Evolutionary conservation across 2,888 invertebrate species (phyloP).

Genomic region (Empis stercorea): DNA sequence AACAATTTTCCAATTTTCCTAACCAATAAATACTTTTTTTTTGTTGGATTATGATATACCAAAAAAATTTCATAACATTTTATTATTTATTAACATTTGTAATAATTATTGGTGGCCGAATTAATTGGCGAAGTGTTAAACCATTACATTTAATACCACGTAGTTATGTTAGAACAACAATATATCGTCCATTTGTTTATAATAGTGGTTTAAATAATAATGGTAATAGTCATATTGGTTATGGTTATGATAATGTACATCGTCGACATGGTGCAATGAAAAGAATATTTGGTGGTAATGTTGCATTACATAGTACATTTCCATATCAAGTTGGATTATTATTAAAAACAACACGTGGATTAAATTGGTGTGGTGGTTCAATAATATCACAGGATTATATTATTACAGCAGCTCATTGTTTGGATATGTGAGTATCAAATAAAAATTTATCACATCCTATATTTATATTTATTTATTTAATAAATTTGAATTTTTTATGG

Average conservation of each 20-base stretch:
- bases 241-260: conserved; percentile 1
- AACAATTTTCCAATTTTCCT: too few species aligned
- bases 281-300: conserved; percentile 11
- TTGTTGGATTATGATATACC: too few species aligned
- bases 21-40: too few species aligned
- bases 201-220: not conserved
- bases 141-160: not conserved
- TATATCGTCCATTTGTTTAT: not conserved
- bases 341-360: conserved; percentile 9
- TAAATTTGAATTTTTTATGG: not conserved
- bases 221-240: not conserved
- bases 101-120: not conserved
- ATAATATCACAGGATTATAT: conserved; percentile 29
- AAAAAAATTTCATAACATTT: too few species aligned
- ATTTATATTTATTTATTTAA: not conserved
- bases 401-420: conserved; percentile 32
- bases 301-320: conserved; percentile 17
- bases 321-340: conserved; percentile 28
- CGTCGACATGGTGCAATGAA: conserved; percentile 7
- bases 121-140: not conserved
- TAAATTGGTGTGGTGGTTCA: conserved; percentile 30
- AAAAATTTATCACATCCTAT: not conserved
- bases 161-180: not conserved
- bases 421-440: conserved; percentile 24
- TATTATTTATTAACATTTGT: too few species aligned